Conservation (phyloP, 2,113 vertebrate species). For the Rousettus leschenaultii region DNA sequence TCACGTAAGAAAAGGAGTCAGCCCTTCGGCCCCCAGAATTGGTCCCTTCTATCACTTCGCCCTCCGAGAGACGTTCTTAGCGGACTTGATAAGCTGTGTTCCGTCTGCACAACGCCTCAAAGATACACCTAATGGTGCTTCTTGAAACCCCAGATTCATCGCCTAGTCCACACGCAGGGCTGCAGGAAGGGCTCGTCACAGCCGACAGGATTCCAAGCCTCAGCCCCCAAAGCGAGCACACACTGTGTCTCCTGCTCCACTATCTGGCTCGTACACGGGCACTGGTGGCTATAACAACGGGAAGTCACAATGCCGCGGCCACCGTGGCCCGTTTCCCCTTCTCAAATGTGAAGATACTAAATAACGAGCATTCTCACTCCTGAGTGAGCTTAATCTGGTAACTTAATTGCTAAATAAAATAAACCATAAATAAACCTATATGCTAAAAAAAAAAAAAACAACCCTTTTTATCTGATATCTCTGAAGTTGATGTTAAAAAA, state of each 20-base stretch:
- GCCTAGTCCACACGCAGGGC: not conserved
- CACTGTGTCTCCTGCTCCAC: rapidly evolving
- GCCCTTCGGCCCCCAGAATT: not conserved
- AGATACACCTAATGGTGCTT: not conserved
- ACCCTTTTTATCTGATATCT: not conserved
- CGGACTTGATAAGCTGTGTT: not conserved
- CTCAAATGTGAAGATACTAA: not conserved
- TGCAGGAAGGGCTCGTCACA: no score
- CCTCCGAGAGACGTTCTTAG: not conserved
- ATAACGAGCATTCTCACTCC: not conserved
- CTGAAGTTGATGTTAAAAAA: not conserved
- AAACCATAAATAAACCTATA: not conserved
- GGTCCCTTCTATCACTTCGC: not conserved
- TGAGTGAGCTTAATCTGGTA: not conserved
- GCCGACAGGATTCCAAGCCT: rapidly evolving
- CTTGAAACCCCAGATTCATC: not conserved
- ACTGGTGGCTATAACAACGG: rapidly evolving
- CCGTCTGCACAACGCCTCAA: not conserved
- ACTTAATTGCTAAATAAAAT: not conserved
- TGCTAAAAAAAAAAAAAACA: not conserved
- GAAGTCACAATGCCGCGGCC: rapidly evolving
- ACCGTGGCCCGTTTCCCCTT: no score
- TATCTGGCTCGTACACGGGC: not conserved
- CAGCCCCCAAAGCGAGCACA: not conserved
- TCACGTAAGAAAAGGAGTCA: not conserved